A percentile compares a stretch with the other conserved stretches of the same genome.
These are phyloP conservation scores for Heterocephalus glaber DNA, from an alignment of 2,113 vertebrate species.

Conservation along the genomic window DNA sequence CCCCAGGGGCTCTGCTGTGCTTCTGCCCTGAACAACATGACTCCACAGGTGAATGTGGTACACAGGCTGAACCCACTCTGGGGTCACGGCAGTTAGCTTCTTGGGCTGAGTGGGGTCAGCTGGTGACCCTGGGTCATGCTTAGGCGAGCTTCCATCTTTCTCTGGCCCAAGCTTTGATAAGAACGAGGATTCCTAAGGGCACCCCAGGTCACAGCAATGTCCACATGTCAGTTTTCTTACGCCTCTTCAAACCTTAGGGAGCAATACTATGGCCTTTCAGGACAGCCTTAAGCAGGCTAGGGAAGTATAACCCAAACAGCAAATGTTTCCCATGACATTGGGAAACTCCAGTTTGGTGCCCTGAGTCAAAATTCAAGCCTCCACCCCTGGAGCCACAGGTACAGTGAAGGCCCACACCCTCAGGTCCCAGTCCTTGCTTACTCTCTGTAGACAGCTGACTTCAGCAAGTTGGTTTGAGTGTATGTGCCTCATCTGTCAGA, in stretches of 20 bases:
- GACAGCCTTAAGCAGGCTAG: neutral
- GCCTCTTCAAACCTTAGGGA: neutral
- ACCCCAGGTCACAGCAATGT: neutral
- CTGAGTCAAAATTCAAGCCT: neutral
- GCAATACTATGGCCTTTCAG: neutral
- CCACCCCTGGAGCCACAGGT: neutral
- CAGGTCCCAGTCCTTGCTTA: neutral
- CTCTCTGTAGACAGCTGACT: neutral
- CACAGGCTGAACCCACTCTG: neutral
- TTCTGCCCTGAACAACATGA: neutral
- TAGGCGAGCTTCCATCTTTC: neutral
- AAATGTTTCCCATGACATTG: neutral
- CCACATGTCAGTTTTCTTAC: neutral
- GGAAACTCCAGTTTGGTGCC: neutral
- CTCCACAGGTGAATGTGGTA: neutral
- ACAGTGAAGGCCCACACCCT: fast-evolving
- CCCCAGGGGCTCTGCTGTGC: neutral
- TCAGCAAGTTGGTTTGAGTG: neutral
- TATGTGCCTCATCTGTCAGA: neutral
- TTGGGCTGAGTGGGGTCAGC: neutral
- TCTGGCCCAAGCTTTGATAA: neutral
- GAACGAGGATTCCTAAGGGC: neutral
- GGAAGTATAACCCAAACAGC: neutral
- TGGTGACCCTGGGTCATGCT: neutral
- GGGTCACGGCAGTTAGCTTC: fast-evolving